Percentiles rank a stretch among this genome's conserved stretches.
These are phyloP conservation scores for Dorcus hopei DNA, from an alignment of 2,888 invertebrate genomes.

Conservation along the genomic window DNA sequence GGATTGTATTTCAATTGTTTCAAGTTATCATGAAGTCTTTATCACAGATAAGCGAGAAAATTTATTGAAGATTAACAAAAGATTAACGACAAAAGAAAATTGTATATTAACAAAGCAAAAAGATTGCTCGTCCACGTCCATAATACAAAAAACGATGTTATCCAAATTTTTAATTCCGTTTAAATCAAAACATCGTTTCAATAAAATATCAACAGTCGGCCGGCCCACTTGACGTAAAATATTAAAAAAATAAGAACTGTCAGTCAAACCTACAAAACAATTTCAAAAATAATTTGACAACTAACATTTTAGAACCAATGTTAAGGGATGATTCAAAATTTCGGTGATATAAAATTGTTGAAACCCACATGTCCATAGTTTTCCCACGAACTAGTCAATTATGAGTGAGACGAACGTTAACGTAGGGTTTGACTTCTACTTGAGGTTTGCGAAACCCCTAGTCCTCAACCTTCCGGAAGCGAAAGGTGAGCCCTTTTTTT, in stretches of 20 bases:
- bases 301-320: slow-evolving; percentile 14
- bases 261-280: slow-evolving; percentile 18
- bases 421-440: slow-evolving; percentile 46
- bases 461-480: slow-evolving; percentile 45
- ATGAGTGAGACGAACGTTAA: slow-evolving; percentile 7
- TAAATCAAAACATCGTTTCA: background rate
- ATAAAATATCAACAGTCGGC: background rate
- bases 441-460: slow-evolving; percentile 48
- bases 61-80: too few relatives aligned
- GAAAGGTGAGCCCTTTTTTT: slow-evolving; percentile 32
- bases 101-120: too few relatives aligned
- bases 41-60: too few relatives aligned
- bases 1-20: too few relatives aligned
- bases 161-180: too few relatives aligned
- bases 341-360: slow-evolving; percentile 18
- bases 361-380: slow-evolving; percentile 8
- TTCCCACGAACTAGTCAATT: background rate
- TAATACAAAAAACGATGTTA: too few relatives aligned
- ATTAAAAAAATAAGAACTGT: slow-evolving; percentile 1
- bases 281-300: slow-evolving; percentile 21
- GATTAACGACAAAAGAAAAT: too few relatives aligned
- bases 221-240: background rate
- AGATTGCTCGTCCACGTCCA: too few relatives aligned
- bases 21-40: too few relatives aligned
- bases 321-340: slow-evolving; percentile 24